These are phyloP conservation scores for Cyclopterus lumpus DNA, from an alignment of 2,797 vertebrate genomes.

Conservation along the genomic window DNA sequence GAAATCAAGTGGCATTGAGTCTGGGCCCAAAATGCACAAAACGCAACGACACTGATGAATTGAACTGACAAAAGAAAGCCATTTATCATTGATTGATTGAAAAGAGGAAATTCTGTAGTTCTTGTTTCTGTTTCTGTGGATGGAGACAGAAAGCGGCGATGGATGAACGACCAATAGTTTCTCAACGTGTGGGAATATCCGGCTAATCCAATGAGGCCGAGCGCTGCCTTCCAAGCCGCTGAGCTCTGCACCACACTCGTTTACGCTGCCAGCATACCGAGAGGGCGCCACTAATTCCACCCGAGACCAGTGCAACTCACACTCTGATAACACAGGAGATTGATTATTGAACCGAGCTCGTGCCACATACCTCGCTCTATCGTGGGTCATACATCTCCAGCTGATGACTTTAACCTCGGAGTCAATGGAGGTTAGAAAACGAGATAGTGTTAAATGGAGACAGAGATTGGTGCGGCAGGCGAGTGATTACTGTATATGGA, in stretches of 20 bases:
- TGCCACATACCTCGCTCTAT: conserved; percentile 3
- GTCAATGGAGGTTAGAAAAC: conserved; percentile 32
- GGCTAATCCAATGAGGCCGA: conserved; percentile 12
- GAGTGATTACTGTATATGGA: conserved; percentile 32
- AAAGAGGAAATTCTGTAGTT: not conserved
- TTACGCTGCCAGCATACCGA: conserved; percentile 4
- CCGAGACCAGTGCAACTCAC: conserved; percentile 24
- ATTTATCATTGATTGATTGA: not conserved
- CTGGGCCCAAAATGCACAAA: conserved; percentile 4
- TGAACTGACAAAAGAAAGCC: not conserved
- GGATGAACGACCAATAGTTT: conserved; percentile 13
- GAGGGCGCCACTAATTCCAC: conserved; percentile 25
- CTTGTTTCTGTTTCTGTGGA: conserved; percentile 2
- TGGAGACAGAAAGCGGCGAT: not conserved
- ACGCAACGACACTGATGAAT: conserved; percentile 10
- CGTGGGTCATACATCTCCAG: conserved; percentile 31
- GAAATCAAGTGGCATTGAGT: not conserved
- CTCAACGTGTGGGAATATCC: conserved; percentile 4
- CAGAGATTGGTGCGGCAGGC: conserved; percentile 4
- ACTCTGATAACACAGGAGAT: conserved; percentile 47
- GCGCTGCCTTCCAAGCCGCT: conserved; percentile 13
- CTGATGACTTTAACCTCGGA: conserved; percentile 51
- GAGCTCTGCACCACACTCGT: conserved; percentile 12
- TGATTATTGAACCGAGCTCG: conserved; percentile 49
- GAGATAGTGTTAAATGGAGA: conserved; percentile 38